These are phyloP conservation scores for Delphinus delphis DNA, from an alignment of 2,113 vertebrate genomes.

Conservation along the genomic window DNA sequence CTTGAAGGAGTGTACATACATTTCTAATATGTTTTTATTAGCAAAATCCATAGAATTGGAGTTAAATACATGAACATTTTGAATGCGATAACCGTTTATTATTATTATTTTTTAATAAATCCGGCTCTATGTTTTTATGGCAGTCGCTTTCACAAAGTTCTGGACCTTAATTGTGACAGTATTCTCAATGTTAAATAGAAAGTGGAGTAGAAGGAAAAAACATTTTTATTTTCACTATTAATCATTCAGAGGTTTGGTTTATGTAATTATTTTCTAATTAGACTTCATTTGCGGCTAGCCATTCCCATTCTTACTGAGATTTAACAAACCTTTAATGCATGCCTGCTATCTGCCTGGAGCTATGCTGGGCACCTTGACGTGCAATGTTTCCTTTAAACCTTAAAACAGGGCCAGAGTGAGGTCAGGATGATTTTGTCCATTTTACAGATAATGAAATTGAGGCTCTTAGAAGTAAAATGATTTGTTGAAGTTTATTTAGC, in stretches of 20 bases:
- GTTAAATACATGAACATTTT: conserved; percentile 27
- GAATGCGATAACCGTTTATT: neutral
- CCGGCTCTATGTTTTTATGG: neutral
- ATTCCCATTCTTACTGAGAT: neutral
- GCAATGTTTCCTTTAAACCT: neutral
- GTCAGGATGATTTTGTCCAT: conserved; percentile 18
- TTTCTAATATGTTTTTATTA: conserved; percentile 37
- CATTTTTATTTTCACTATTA: neutral
- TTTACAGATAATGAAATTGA: conserved; percentile 37
- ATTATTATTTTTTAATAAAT: conserved; percentile 8
- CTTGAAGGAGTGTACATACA: neutral
- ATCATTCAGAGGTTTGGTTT: conserved; percentile 22
- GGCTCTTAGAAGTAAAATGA: neutral
- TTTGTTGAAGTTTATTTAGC: conserved; percentile 23
- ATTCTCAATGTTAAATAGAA: neutral
- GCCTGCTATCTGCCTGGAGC: neutral
- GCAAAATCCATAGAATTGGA: neutral
- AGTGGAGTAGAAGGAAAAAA: neutral
- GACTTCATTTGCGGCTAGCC: neutral
- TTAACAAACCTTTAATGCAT: neutral
- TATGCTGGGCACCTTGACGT: neutral
- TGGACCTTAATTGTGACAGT: neutral
- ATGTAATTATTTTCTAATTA: conserved; percentile 35
- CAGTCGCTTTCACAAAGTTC: conserved; percentile 1
- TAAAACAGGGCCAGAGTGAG: neutral